Conservation (phyloP, 1,140 invertebrate species). For the Pomacea maculata region DNA sequence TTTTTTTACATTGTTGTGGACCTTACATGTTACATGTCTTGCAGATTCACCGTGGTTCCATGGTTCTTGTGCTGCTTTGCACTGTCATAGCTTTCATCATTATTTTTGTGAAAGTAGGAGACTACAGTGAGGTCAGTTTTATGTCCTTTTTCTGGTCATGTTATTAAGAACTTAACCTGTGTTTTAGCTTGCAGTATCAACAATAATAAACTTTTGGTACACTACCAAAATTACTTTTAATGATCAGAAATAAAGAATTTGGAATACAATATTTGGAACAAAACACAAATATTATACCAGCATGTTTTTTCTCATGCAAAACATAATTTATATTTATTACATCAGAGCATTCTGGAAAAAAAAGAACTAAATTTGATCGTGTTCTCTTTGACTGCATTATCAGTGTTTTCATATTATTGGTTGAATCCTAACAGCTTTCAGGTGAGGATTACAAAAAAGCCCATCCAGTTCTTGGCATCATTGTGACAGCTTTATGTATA, state of each 20-base stretch:
- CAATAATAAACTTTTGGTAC: neutral
- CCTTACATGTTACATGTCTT: slow-evolving; percentile 12
- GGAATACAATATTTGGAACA: too few species aligned
- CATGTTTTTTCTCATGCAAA: too few species aligned
- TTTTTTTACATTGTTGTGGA: neutral
- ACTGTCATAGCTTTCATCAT: slow-evolving; percentile 55
- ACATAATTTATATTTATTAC: too few species aligned
- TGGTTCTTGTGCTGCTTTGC: slow-evolving; percentile 44
- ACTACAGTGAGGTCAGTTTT: slow-evolving; percentile 49
- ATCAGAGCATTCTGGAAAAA: neutral
- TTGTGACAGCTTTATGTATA: slow-evolving; percentile 51
- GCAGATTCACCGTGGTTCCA: slow-evolving; percentile 53
- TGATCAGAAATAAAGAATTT: too few species aligned
- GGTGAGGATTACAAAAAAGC: slow-evolving; percentile 42
- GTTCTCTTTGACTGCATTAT: neutral
- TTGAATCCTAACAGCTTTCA: slow-evolving; percentile 33
- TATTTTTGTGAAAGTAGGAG: slow-evolving; percentile 53
- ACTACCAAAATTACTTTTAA: neutral
- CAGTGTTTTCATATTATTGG: neutral
- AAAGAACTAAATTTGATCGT: neutral
- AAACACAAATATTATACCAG: too few species aligned
- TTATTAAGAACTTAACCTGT: neutral
- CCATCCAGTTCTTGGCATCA: slow-evolving; percentile 62
- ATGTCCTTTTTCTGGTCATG: neutral
- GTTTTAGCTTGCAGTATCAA: neutral